Percentiles rank a stretch among this genome's conserved stretches.
Evolutionary conservation across 30 jellyfish, hydroid and myxozoan genomes (phyloP).

Genomic region (Morbakka virulenta): DNA sequence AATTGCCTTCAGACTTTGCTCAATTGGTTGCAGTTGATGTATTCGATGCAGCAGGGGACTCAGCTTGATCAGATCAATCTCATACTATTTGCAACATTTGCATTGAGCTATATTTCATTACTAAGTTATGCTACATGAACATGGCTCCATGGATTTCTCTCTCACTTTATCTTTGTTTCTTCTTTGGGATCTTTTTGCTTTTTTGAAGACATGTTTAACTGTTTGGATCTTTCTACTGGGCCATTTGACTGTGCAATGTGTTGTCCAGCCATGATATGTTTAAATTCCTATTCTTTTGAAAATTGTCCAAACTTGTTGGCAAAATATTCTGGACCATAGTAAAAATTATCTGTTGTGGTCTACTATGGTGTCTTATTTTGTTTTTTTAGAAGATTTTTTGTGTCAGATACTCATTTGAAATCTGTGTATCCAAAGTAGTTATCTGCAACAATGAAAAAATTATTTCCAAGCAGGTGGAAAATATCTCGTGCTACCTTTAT

Average conservation of each 20-base stretch:
- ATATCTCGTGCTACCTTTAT: constrained; percentile 43
- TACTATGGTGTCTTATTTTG: constrained; percentile 22
- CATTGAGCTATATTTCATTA: constrained; percentile 21
- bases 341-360: constrained; percentile 24
- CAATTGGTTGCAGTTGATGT: constrained; percentile 8
- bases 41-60: constrained; percentile 10
- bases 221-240: constrained; percentile 44
- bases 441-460: constrained; percentile 15
- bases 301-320: constrained; percentile 19
- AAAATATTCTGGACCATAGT: constrained; percentile 37
- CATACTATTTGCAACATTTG: constrained; percentile 19
- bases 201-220: constrained; percentile 13
- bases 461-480: constrained; percentile 25
- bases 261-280: constrained; percentile 35
- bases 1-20: constrained; percentile 17
- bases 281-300: constrained; percentile 25
- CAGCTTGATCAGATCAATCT: constrained; percentile 23
- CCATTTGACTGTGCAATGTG: constrained; percentile 37
- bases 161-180: constrained; percentile 4
- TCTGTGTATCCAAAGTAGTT: constrained; percentile 30
- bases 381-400: constrained; percentile 6
- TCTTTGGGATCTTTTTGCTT: background rate
- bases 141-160: constrained; percentile 9
- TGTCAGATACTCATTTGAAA: too few relatives aligned
- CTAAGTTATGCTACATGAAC: constrained; percentile 6